Evolutionary conservation across 2,113 vertebrate genomes (phyloP).

Genomic region (Oenanthe melanoleuca): DNA sequence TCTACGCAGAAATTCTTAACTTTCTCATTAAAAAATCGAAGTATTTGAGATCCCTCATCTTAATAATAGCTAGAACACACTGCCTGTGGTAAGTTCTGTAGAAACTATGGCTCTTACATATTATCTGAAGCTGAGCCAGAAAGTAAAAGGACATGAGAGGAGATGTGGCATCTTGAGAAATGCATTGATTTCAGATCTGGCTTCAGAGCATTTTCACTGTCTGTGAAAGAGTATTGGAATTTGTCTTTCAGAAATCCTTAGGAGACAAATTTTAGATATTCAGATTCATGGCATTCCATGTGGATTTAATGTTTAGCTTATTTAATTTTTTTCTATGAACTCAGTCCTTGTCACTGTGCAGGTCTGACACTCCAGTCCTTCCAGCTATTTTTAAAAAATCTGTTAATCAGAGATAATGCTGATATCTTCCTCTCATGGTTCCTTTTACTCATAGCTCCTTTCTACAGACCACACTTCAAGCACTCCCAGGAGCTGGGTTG

Average conservation of each 20-base stretch:
- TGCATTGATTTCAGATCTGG: neutral
- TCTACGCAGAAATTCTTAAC: neutral
- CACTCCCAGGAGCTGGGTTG: neutral
- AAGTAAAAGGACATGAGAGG: neutral
- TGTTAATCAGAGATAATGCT: neutral
- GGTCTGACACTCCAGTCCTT: neutral
- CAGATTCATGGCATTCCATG: neutral
- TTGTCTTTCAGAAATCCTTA: neutral
- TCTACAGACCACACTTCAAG: neutral
- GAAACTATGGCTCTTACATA: neutral
- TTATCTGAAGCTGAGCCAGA: neutral
- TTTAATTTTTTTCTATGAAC: neutral
- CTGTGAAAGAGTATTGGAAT: neutral
- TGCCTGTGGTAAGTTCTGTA: neutral
- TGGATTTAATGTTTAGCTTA: neutral
- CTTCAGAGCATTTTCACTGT: neutral
- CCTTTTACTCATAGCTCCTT: neutral
- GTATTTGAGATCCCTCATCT: neutral
- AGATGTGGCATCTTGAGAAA: neutral
- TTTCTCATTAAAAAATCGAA: neutral
- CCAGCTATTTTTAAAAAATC: neutral
- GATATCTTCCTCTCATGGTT: accelerated
- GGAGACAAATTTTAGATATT: neutral
- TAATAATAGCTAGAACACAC: neutral
- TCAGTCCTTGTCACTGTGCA: neutral